A percentile compares a stretch with the other conserved stretches of the same genome.
Conservation (phyloP, 2,797 vertebrate genomes). For the Aplochiton taeniatus region DNA sequence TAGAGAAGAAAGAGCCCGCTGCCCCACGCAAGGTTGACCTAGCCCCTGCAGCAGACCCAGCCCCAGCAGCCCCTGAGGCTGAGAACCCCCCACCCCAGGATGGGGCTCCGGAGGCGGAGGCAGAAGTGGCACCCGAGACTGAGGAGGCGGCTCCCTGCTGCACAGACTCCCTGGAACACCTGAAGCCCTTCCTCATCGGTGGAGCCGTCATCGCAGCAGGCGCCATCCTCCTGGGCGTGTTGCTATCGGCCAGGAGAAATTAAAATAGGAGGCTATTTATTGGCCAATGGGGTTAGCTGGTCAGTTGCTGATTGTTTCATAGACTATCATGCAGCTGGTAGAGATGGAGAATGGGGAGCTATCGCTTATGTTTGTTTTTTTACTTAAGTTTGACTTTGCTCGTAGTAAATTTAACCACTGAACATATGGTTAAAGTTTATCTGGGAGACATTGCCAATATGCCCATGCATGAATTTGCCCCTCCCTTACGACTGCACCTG, state of each 20-base stretch:
- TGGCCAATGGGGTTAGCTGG: slow-evolving; percentile 40
- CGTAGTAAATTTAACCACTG: slow-evolving; percentile 52
- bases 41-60: slow-evolving; percentile 48
- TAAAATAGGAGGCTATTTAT: slow-evolving; percentile 58
- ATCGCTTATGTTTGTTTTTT: slow-evolving; percentile 47
- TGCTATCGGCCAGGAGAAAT: slow-evolving; percentile 79
- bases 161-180: slow-evolving; percentile 78
- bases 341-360: slow-evolving; percentile 54
- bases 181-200: slow-evolving; percentile 80
- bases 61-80: slow-evolving; percentile 59
- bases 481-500: slow-evolving; percentile 35
- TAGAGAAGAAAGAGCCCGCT: slow-evolving; percentile 62
- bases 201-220: slow-evolving; percentile 76
- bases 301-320: slow-evolving; percentile 60
- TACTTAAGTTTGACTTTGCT: slow-evolving; percentile 53
- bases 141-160: slow-evolving; percentile 60
- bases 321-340: slow-evolving; percentile 54
- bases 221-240: slow-evolving; percentile 75
- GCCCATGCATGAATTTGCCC: slow-evolving; percentile 61
- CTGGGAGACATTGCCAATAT: slow-evolving; percentile 47
- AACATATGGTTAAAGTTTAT: slow-evolving; percentile 46
- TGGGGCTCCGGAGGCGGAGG: slow-evolving; percentile 66
- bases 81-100: slow-evolving; percentile 68
- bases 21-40: slow-evolving; percentile 61
- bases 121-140: slow-evolving; percentile 57